A percentile compares a stretch with the other conserved stretches of the same genome.
Evolutionary conservation across 2,113 vertebrate species (phyloP).

Genomic region (Ptilonorhynchus violaceus): DNA sequence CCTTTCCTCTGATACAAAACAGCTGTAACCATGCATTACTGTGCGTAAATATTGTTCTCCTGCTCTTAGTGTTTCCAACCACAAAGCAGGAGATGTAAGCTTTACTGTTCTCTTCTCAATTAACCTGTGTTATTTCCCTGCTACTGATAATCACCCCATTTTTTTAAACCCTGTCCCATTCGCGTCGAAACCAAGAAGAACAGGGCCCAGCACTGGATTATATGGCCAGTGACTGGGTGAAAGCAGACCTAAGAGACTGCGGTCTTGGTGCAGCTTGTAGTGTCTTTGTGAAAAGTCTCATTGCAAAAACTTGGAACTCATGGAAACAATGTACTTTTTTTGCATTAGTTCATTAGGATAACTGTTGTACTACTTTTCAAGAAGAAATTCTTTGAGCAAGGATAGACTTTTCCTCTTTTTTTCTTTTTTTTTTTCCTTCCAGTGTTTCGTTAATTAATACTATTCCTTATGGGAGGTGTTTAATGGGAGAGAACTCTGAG

Average conservation of each 20-base stretch:
- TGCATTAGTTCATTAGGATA: neutral
- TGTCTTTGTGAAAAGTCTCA: neutral
- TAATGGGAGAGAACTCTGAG: neutral
- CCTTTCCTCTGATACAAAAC: conserved; percentile 46
- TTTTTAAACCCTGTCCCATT: neutral
- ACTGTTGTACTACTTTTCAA: neutral
- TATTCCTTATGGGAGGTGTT: neutral
- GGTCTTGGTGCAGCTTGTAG: neutral
- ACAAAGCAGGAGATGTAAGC: neutral
- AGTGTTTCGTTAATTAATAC: neutral
- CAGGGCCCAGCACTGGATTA: neutral
- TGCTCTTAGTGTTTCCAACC: neutral
- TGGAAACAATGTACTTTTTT: neutral
- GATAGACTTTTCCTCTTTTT: neutral
- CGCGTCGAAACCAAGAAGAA: neutral
- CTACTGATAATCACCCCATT: neutral
- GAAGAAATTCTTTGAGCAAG: neutral
- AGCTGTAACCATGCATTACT: conserved; percentile 35
- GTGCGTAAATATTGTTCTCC: conserved; percentile 27
- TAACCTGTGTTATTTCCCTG: neutral
- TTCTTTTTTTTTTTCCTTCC: neutral
- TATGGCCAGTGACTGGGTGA: neutral
- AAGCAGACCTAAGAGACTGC: neutral
- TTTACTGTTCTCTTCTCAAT: conserved; percentile 16
- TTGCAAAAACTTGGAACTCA: neutral